Percentiles rank a stretch among this genome's conserved stretches.
Conservation (phyloP, 2,797 vertebrate species). For the Lagorchestes hirsutus region DNA sequence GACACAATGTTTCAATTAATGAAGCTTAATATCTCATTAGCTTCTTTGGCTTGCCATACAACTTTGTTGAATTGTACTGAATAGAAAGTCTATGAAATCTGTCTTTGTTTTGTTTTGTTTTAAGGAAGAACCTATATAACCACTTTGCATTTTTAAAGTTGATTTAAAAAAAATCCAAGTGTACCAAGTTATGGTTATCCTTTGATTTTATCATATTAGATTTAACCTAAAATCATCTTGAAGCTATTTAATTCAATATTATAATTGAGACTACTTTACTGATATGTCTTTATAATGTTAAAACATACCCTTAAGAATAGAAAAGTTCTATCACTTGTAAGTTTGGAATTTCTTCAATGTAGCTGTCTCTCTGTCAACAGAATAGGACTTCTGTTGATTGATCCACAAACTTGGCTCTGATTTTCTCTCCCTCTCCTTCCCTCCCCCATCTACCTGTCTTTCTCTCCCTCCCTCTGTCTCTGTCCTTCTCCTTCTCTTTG, state of each 20-base stretch:
- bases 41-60: background rate
- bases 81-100: background rate
- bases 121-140: background rate
- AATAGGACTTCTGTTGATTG: background rate
- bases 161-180: background rate
- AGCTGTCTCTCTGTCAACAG: background rate
- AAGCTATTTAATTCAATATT: background rate
- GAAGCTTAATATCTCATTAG: background rate
- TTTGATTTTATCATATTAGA: background rate
- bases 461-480: background rate
- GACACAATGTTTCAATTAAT: background rate
- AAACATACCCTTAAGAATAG: background rate
- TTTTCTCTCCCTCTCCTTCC: background rate
- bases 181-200: background rate
- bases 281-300: background rate
- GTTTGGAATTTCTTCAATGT: background rate
- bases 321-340: background rate
- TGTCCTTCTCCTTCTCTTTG: background rate
- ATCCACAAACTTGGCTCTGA: background rate
- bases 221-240: background rate
- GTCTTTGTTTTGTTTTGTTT: background rate
- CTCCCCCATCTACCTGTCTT: too few relatives aligned
- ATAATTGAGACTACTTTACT: background rate
- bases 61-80: background rate
- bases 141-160: background rate